phyloP scores from a whole-genome alignment of 2,888 invertebrate species.

The Drosophila rubida region DNA sequence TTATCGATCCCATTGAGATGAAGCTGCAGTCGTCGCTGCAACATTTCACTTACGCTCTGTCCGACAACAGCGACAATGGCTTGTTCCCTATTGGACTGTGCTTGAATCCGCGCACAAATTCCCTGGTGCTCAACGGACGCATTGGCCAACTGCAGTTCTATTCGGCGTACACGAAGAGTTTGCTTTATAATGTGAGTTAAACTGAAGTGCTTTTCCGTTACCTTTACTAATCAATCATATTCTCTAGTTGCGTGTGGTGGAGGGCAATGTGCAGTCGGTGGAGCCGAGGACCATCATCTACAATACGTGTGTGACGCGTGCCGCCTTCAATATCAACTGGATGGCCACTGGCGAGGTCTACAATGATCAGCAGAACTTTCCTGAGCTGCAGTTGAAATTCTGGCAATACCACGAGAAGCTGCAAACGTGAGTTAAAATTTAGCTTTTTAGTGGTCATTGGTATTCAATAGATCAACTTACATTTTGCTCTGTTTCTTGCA shows the following conservation, averaged over 20 bases:
- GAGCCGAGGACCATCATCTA: conserved; percentile 87
- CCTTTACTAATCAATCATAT: not conserved
- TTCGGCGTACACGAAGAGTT: conserved; percentile 87
- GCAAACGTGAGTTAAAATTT: conserved; percentile 88
- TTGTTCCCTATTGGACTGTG: conserved; percentile 84
- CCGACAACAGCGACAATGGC: conserved; percentile 85
- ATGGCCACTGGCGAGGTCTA: conserved; percentile 89
- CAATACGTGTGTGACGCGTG: conserved; percentile 88
- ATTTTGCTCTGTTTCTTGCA: conserved; percentile 78
- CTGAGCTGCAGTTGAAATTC: conserved; percentile 90
- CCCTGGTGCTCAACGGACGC: conserved; percentile 90
- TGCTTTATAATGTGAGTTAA: conserved; percentile 89
- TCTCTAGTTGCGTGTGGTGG: conserved; percentile 89
- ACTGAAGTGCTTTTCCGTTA: not conserved
- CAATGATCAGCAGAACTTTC: conserved; percentile 86
- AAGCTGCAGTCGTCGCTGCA: conserved; percentile 87
- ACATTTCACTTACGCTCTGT: conserved; percentile 88
- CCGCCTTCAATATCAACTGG: conserved; percentile 90
- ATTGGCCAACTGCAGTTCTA: conserved; percentile 92
- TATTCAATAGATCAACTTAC: too few relatives aligned
- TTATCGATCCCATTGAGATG: conserved; percentile 84
- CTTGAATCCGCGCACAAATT: conserved; percentile 88
- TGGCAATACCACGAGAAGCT: conserved; percentile 88
- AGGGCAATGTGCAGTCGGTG: conserved; percentile 89
- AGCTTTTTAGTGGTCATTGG: too few relatives aligned